Evolutionary conservation across 2,888 invertebrate species (phyloP).

Genomic region (Apodemia duryi): DNA sequence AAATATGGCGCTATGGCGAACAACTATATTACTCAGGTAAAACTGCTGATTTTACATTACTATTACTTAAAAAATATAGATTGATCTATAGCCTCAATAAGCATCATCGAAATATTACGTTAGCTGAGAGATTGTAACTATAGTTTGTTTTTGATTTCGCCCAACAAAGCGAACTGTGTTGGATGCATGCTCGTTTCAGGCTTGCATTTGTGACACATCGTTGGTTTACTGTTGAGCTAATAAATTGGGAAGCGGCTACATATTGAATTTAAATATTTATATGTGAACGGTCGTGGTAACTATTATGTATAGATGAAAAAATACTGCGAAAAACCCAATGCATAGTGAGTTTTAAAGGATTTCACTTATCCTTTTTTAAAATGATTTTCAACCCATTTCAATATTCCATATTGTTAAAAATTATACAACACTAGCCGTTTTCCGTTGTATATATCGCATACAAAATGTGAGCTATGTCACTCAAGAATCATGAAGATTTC

Average conservation of each 20-base stretch:
- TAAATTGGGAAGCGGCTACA: constrained; percentile 36
- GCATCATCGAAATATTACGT: constrained; percentile 25
- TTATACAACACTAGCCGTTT: too few species aligned
- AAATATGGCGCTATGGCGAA: too few species aligned
- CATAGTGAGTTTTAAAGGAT: not conserved
- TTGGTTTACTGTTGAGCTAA: constrained; percentile 40
- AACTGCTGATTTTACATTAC: too few species aligned
- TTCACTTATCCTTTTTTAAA: not conserved
- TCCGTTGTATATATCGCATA: too few species aligned
- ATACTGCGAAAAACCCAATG: not conserved
- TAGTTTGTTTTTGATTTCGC: constrained; percentile 62
- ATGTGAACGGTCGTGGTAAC: constrained; percentile 23
- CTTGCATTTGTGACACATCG: constrained; percentile 56
- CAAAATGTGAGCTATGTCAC: too few species aligned
- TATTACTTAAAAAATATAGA: not conserved
- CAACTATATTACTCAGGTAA: too few species aligned
- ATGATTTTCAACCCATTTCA: not conserved
- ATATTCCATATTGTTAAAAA: not conserved
- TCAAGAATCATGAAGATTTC: too few species aligned
- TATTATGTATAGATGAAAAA: constrained; percentile 16
- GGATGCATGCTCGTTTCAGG: constrained; percentile 44
- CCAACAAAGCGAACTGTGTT: constrained; percentile 53
- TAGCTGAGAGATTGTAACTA: constrained; percentile 41
- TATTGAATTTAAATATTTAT: constrained; percentile 31
- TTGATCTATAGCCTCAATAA: not conserved